These are phyloP conservation scores for Rhinichthys osculus DNA, from an alignment of 2,797 vertebrate genomes.

Conservation along the genomic window DNA sequence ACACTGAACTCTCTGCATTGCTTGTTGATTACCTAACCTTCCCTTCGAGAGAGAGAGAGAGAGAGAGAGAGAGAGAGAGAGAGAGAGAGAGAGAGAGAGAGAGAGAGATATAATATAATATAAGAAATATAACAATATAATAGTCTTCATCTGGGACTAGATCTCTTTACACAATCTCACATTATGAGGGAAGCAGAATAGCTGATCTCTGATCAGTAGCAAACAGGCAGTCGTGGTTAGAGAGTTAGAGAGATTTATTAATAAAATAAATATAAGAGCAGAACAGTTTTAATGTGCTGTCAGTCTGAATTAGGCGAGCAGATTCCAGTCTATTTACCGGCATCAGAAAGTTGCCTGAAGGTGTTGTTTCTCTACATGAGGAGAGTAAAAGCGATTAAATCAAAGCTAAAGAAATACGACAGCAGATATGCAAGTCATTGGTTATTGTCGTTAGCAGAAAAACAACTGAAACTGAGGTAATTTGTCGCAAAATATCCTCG, in stretches of 20 bases:
- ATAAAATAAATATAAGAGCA: not conserved
- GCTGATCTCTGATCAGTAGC: too few relatives aligned
- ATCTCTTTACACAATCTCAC: not conserved
- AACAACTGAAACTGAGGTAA: not conserved
- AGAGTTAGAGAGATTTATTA: too few relatives aligned
- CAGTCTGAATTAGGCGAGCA: not conserved
- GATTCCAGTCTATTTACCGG: conserved; percentile 11
- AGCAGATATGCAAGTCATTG: not conserved
- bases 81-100: too few relatives aligned
- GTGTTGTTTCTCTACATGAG: not conserved
- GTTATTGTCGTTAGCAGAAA: not conserved
- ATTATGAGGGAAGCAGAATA: not conserved
- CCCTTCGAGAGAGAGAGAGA: not conserved
- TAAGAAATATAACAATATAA: too few relatives aligned
- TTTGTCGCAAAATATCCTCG: not conserved
- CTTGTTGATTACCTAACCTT: not conserved
- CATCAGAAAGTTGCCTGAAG: conserved; percentile 28
- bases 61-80: too few relatives aligned
- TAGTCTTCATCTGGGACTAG: not conserved
- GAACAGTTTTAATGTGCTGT: not conserved
- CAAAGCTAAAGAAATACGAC: not conserved
- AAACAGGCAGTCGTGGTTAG: too few relatives aligned
- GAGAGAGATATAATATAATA: too few relatives aligned
- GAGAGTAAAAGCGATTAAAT: not conserved
- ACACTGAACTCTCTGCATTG: not conserved